These are phyloP conservation scores for Amorpha juglandis DNA, from an alignment of 2,888 invertebrate genomes.

Conservation along the genomic window DNA sequence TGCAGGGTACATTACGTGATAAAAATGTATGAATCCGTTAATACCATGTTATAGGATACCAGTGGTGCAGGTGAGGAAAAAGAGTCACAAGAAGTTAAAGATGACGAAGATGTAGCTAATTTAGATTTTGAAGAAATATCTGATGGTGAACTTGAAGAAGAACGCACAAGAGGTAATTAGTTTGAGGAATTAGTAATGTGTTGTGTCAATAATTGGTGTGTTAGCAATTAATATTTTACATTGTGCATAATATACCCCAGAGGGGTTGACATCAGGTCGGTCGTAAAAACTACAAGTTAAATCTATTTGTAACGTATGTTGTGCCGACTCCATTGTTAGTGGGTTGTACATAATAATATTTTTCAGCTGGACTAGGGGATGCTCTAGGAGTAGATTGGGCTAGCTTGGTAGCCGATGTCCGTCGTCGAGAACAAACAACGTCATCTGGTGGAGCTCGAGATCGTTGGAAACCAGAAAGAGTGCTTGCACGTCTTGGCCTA, in stretches of 20 bases:
- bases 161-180: slow-evolving; percentile 82
- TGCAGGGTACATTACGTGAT: too few relatives aligned
- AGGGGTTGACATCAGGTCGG: too few relatives aligned
- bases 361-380: slow-evolving; percentile 89
- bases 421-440: slow-evolving; percentile 79
- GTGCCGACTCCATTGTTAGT: too few relatives aligned
- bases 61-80: slow-evolving; percentile 73
- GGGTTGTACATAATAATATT: too few relatives aligned
- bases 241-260: slow-evolving; percentile 5
- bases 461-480: slow-evolving; percentile 91
- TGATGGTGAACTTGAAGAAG: slow-evolving; percentile 94
- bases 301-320: too few relatives aligned
- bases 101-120: slow-evolving; percentile 89
- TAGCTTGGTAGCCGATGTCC: slow-evolving; percentile 92
- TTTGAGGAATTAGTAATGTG: not conserved
- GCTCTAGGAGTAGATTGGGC: slow-evolving; percentile 98
- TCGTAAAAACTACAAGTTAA: too few relatives aligned
- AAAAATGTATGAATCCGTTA: not conserved
- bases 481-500: slow-evolving; percentile 91
- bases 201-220: not conserved
- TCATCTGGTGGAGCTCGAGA: slow-evolving; percentile 86
- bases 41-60: slow-evolving; percentile 58
- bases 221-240: not conserved
- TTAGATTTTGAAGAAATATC: slow-evolving; percentile 96
- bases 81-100: slow-evolving; percentile 82